Conservation (phyloP, 2,888 invertebrate species). For the Chironomus tentans region DNA sequence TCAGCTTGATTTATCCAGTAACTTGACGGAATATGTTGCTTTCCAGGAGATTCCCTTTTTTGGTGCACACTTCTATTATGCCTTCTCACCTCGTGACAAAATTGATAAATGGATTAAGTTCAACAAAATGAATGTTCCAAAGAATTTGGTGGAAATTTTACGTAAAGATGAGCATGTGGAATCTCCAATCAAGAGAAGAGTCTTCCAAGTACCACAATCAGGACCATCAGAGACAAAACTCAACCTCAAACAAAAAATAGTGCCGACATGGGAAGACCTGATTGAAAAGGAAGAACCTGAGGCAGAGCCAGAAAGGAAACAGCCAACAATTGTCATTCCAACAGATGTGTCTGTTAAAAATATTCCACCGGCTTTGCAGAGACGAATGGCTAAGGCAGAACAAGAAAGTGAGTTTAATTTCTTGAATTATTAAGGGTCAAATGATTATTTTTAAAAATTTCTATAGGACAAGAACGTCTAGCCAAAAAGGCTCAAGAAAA, state of each 20-base stretch:
- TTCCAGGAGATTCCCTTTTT: conserved; percentile 44
- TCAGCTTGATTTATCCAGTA: conserved; percentile 38
- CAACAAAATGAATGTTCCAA: conserved; percentile 37
- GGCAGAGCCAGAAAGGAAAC: neutral
- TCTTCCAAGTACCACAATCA: neutral
- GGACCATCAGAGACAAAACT: neutral
- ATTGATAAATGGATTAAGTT: conserved; percentile 38
- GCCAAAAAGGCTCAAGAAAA: neutral
- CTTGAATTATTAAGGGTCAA: neutral
- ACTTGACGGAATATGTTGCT: conserved; percentile 42
- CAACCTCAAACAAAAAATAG: neutral
- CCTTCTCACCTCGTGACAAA: conserved; percentile 40
- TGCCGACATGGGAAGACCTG: conserved; percentile 1
- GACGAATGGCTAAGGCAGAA: neutral
- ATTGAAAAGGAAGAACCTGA: neutral
- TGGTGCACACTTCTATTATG: conserved; percentile 44
- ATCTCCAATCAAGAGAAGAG: neutral
- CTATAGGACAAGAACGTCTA: neutral
- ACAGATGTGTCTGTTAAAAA: neutral
- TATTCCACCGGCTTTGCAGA: neutral
- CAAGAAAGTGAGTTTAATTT: neutral
- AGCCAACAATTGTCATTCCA: neutral
- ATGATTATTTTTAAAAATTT: neutral
- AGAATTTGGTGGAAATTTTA: conserved; percentile 20
- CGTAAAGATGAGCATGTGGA: neutral